Conservation (phyloP, 1,140 invertebrate genomes). For the Diprion similis region DNA sequence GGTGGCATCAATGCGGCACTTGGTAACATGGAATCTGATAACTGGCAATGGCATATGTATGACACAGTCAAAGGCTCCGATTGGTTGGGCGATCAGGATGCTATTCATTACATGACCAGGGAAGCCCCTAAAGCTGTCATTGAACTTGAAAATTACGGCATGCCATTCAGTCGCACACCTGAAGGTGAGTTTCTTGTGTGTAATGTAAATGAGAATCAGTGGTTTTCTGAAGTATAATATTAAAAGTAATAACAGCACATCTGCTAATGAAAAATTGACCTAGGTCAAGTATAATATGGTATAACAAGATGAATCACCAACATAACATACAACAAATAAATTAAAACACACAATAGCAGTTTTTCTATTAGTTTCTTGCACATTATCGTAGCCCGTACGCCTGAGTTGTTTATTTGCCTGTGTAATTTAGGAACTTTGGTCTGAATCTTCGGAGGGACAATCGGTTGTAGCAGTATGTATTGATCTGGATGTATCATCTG, state of each 20-base stretch:
- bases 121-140: slow-evolving; percentile 97
- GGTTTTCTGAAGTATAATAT: not conserved
- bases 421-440: not conserved
- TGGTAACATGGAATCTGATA: slow-evolving; percentile 84
- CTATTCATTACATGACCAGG: slow-evolving; percentile 98
- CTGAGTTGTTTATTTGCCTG: not conserved
- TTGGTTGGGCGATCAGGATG: slow-evolving; percentile 98
- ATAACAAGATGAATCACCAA: not conserved
- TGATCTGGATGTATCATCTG: not conserved
- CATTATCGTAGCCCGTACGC: not conserved
- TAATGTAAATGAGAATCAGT: not conserved
- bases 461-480: not conserved
- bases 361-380: not conserved
- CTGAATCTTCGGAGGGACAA: not conserved
- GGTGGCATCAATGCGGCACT: slow-evolving; percentile 96
- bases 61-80: slow-evolving; percentile 99
- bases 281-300: not conserved
- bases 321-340: not conserved
- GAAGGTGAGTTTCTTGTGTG: slow-evolving; percentile 66
- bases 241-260: too few species aligned
- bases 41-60: slow-evolving; percentile 98
- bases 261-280: too few species aligned
- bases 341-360: not conserved
- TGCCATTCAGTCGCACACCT: slow-evolving; percentile 94
- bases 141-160: slow-evolving; percentile 97